Percentiles rank a stretch among this genome's conserved stretches.
Conservation (phyloP, 2,888 invertebrate genomes). For the Polyommatus iphigenia region DNA sequence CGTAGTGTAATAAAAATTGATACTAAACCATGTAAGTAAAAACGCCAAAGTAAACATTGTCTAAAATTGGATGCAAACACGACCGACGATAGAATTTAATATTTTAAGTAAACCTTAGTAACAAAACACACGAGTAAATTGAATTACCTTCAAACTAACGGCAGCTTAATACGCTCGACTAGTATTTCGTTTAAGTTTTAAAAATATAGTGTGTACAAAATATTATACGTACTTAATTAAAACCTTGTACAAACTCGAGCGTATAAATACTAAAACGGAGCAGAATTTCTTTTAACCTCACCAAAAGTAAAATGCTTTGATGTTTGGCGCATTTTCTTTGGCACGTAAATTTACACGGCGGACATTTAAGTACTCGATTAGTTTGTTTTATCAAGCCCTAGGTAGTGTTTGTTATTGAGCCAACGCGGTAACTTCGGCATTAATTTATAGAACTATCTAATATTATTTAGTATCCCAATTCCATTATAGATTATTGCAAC, state of each 20-base stretch:
- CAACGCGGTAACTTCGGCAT: background rate
- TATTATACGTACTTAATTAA: slow-evolving; percentile 24
- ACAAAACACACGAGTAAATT: background rate
- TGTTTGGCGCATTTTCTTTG: slow-evolving; percentile 23
- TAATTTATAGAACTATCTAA: background rate
- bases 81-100: background rate
- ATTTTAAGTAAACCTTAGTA: slow-evolving; percentile 15
- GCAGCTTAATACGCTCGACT: slow-evolving; percentile 6
- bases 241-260: slow-evolving; percentile 13
- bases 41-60: background rate
- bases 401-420: background rate
- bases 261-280: slow-evolving; percentile 18
- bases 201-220: slow-evolving; percentile 13
- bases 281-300: slow-evolving; percentile 18
- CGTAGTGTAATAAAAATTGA: background rate
- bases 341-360: slow-evolving; percentile 27
- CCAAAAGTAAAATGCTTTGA: slow-evolving; percentile 31
- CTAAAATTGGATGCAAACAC: background rate
- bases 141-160: slow-evolving; percentile 14
- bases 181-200: slow-evolving; percentile 9
- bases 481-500: background rate
- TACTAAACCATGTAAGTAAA: slow-evolving; percentile 13
- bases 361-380: slow-evolving; percentile 18
- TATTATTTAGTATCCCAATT: background rate
- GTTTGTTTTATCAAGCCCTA: slow-evolving; percentile 24